phyloP scores from a whole-genome alignment of 1,140 invertebrate species.

The Bombus waltoni region DNA sequence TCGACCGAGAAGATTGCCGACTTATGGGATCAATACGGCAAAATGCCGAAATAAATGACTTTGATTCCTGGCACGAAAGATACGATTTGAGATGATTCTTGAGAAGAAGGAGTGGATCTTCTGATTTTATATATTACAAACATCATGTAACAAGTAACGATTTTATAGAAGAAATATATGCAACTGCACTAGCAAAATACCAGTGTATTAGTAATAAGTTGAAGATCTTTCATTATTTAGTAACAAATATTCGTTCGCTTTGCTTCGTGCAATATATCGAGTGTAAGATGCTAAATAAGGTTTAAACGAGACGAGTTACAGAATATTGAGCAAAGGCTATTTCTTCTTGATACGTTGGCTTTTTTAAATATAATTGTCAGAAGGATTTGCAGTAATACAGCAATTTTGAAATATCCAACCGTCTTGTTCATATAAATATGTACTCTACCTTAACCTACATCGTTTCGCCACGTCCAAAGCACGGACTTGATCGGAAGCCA shows the following conservation, averaged over 20 bases:
- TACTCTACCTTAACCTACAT: background rate
- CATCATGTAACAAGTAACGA: background rate
- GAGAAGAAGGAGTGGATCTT: too few species aligned
- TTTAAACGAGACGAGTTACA: background rate
- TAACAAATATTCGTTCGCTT: background rate
- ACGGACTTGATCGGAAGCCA: background rate
- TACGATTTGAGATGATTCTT: background rate
- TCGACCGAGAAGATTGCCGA: conserved; percentile 1
- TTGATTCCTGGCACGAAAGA: background rate
- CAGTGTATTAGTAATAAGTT: background rate
- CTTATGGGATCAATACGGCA: background rate
- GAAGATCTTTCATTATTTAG: background rate
- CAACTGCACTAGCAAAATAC: too few species aligned
- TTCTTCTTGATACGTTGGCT: background rate
- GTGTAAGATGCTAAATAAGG: background rate
- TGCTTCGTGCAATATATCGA: background rate
- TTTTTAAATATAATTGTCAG: background rate
- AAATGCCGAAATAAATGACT: background rate
- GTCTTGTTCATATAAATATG: background rate
- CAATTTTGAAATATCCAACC: background rate
- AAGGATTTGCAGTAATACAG: background rate
- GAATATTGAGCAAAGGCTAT: background rate
- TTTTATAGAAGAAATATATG: background rate
- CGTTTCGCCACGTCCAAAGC: background rate
- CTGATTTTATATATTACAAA: background rate